phyloP scores from a whole-genome alignment of 2,797 vertebrate genomes.

The Alcedo quadribrachys region DNA sequence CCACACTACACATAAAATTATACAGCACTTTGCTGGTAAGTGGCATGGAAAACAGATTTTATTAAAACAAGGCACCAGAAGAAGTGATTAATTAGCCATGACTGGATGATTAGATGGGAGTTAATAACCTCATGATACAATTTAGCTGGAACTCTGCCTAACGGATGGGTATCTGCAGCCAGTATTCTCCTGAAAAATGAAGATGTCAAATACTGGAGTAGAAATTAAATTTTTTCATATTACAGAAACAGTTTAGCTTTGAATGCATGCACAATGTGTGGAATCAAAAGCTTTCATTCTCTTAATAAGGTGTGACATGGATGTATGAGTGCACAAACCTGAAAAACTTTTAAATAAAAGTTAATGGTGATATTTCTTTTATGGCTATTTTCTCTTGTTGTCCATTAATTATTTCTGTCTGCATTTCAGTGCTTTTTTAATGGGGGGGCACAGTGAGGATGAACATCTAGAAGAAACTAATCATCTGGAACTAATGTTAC shows the following conservation, averaged over 20 bases:
- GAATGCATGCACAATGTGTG: background rate
- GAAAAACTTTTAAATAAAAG: background rate
- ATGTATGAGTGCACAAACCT: background rate
- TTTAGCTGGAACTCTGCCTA: background rate
- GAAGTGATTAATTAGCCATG: conserved; percentile 53
- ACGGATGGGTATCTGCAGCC: background rate
- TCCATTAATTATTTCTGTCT: background rate
- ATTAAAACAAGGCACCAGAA: conserved; percentile 50
- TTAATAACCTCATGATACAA: conserved; percentile 59
- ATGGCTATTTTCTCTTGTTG: background rate
- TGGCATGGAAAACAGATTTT: conserved; percentile 23
- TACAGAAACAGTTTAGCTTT: background rate
- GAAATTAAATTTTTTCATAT: conserved; percentile 7
- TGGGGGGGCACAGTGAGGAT: too few species aligned
- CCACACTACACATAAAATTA: conserved; percentile 30
- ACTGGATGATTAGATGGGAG: conserved; percentile 53
- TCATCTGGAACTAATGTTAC: background rate
- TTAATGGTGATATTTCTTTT: background rate
- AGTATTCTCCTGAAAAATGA: conserved; percentile 45
- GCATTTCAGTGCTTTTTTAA: background rate
- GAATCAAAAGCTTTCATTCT: background rate
- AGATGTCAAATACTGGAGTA: conserved; percentile 14
- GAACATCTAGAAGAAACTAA: background rate
- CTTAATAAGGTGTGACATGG: background rate
- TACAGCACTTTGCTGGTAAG: conserved; percentile 25